Conservation (phyloP, 64 coral and sea anemone genomes). For the Pocillopora verrucosa region DNA sequence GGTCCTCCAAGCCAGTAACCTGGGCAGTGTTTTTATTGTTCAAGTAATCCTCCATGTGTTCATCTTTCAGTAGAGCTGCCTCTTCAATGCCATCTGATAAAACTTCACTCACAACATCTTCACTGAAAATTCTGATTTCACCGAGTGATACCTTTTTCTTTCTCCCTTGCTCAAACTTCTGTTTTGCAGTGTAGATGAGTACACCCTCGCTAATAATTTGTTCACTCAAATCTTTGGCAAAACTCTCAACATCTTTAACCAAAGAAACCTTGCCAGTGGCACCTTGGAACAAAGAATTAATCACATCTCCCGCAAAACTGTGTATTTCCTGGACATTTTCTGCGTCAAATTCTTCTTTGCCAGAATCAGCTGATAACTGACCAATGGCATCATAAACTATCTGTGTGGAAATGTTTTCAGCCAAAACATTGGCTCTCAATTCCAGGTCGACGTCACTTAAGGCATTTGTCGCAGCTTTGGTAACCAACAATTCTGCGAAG, state of each 20-base stretch:
- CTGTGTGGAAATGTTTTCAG: constrained; percentile 31
- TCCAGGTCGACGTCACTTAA: constrained; percentile 8
- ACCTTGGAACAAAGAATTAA: constrained; percentile 37
- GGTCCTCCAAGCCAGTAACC: neutral
- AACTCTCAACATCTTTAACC: constrained; percentile 30
- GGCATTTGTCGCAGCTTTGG: neutral
- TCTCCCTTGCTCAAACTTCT: constrained; percentile 23
- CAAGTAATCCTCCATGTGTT: neutral
- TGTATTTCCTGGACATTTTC: constrained; percentile 32
- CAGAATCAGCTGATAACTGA: constrained; percentile 21
- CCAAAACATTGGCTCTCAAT: neutral
- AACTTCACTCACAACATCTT: constrained; percentile 51
- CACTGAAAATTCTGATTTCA: constrained; percentile 34
- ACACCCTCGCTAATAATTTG: constrained; percentile 33
- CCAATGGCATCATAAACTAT: constrained; percentile 37
- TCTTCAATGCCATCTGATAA: constrained; percentile 55
- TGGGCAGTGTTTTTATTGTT: neutral
- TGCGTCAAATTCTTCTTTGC: constrained; percentile 17
- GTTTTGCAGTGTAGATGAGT: neutral
- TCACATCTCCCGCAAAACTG: constrained; percentile 55
- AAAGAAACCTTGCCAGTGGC: constrained; percentile 20
- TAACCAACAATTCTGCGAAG: constrained; percentile 6
- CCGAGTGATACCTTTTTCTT: constrained; percentile 14
- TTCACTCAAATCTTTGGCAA: constrained; percentile 46
- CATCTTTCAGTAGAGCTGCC: neutral